Percentiles rank a stretch among this genome's conserved stretches.
Evolutionary conservation across 2,797 vertebrate species (phyloP).

Genomic region (Mormyrus hasselquistii): DNA sequence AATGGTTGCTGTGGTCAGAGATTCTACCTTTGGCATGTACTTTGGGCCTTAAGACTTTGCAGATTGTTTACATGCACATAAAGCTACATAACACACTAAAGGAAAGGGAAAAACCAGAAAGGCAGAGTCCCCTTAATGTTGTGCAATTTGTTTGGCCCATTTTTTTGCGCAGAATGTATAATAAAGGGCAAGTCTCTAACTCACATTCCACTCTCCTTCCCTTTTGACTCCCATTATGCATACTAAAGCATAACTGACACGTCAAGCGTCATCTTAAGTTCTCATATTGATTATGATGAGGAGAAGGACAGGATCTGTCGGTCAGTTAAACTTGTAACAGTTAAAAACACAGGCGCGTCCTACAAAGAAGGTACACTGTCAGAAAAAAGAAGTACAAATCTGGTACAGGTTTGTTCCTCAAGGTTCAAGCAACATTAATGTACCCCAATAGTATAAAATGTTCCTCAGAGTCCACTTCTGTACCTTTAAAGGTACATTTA

Average conservation of each 20-base stretch:
- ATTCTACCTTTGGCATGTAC: not conserved
- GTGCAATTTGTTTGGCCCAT: not conserved
- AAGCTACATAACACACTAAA: not conserved
- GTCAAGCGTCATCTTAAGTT: not conserved
- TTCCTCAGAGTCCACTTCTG: not conserved
- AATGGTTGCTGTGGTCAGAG: not conserved
- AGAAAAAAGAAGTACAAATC: not conserved
- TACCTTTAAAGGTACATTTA: not conserved
- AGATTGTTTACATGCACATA: not conserved
- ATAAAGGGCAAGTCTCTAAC: not conserved
- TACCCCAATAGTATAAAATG: not conserved
- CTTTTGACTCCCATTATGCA: not conserved
- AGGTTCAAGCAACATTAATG: not conserved
- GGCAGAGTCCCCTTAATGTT: not conserved
- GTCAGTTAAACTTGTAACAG: not conserved
- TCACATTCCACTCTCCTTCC: not conserved
- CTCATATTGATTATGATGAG: not conserved
- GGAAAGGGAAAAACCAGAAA: not conserved
- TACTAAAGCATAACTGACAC: not conserved
- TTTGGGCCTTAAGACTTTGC: not conserved
- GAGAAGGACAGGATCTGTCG: not conserved
- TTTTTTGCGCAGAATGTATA: not conserved
- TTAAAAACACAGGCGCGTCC: not conserved
- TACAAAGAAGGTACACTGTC: not conserved
- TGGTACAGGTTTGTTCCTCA: not conserved